phyloP scores from a whole-genome alignment of 2,888 invertebrate genomes.

The Caenorhabditis wallacei region DNA sequence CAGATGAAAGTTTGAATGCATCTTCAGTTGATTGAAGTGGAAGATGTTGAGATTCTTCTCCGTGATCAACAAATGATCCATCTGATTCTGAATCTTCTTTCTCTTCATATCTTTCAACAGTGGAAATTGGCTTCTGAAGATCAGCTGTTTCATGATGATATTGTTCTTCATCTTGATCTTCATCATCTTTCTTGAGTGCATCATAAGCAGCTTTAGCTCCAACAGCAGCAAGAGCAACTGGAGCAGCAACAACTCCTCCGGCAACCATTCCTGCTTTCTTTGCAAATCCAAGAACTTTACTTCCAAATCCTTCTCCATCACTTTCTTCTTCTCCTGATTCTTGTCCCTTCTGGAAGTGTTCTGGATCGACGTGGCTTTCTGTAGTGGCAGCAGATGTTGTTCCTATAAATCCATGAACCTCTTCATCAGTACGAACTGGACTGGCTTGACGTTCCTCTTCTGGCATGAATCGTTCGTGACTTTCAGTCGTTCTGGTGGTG shows the following conservation, averaged over 20 bases:
- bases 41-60: slow-evolving; percentile 34
- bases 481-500: not conserved
- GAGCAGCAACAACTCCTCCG: slow-evolving; percentile 75
- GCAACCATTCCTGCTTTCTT: slow-evolving; percentile 74
- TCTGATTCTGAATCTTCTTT: slow-evolving; percentile 39
- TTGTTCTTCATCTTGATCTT: slow-evolving; percentile 36
- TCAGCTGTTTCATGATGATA: slow-evolving; percentile 15
- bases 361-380: slow-evolving; percentile 12
- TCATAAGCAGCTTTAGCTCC: slow-evolving; percentile 76
- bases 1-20: slow-evolving; percentile 51
- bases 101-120: slow-evolving; percentile 16
- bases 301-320: slow-evolving; percentile 57
- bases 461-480: not conserved
- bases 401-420: slow-evolving; percentile 1
- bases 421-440: slow-evolving; percentile 27
- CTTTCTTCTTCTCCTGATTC: slow-evolving; percentile 37
- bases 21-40: slow-evolving; percentile 47
- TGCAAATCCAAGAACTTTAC: slow-evolving; percentile 64
- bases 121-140: not conserved
- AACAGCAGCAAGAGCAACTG: slow-evolving; percentile 71
- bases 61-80: slow-evolving; percentile 48
- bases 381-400: slow-evolving; percentile 20
- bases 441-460: slow-evolving; percentile 21
- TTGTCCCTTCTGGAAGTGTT: slow-evolving; percentile 1
- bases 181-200: slow-evolving; percentile 65